Evolutionary conservation across 2,113 vertebrate genomes (phyloP).

Genomic region (Dryoscopus gambensis): DNA sequence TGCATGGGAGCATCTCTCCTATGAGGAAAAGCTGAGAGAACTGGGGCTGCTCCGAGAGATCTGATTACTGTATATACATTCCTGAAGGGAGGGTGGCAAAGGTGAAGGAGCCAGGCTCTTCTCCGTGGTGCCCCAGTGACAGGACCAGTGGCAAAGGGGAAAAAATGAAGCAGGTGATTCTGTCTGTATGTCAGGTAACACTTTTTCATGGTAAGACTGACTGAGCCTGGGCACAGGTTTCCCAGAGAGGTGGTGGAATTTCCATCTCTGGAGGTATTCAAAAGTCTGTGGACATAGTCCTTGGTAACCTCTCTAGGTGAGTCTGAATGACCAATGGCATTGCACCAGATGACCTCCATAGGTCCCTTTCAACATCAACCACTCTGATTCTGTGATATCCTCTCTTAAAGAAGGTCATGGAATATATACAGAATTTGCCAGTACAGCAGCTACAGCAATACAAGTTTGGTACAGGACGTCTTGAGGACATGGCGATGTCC

Average conservation of each 20-base stretch:
- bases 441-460: background rate
- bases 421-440: background rate
- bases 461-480: background rate
- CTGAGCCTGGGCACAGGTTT: background rate
- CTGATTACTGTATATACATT: too few species aligned
- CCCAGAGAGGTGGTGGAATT: background rate
- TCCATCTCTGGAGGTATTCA: background rate
- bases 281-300: background rate
- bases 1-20: too few species aligned
- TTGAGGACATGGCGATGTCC: background rate
- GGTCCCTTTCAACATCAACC: background rate
- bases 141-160: background rate
- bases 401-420: background rate
- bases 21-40: background rate
- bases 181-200: background rate
- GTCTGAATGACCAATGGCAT: accelerated
- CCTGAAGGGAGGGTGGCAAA: background rate
- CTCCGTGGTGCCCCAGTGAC: background rate
- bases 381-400: background rate
- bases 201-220: background rate
- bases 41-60: background rate
- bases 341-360: background rate
- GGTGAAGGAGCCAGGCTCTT: background rate
- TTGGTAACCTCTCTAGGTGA: background rate
- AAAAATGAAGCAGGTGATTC: background rate